A percentile compares a stretch with the other conserved stretches of the same genome.
phyloP scores from a whole-genome alignment of 2,797 vertebrate genomes.

The Acomys russatus region DNA sequence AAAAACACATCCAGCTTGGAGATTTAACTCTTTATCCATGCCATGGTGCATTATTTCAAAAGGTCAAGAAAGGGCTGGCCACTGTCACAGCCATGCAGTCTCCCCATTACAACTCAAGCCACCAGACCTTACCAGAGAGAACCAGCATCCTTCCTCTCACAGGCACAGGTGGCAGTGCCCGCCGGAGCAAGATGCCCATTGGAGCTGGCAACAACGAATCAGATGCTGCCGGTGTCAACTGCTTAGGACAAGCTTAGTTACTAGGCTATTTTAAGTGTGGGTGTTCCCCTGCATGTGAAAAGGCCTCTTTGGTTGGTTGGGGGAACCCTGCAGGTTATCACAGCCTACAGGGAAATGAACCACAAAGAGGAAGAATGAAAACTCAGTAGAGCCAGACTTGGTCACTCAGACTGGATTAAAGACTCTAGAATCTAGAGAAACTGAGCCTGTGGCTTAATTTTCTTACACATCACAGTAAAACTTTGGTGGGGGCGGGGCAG shows the following conservation, averaged over 20 bases:
- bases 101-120: neutral
- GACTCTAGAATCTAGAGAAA: neutral
- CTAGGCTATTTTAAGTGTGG: neutral
- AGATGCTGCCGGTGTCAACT: fast-evolving
- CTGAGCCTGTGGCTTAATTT: neutral
- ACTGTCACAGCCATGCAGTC: neutral
- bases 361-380: too few species aligned
- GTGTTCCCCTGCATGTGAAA: neutral
- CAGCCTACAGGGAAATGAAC: neutral
- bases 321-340: neutral
- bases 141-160: neutral
- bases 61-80: conserved; percentile 25
- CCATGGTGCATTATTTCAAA: conserved; percentile 21
- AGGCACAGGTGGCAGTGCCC: neutral
- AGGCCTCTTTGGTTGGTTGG: neutral
- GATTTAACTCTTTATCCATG: neutral
- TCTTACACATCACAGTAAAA: neutral
- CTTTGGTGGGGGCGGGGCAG: neutral
- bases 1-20: neutral
- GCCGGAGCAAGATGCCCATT: neutral
- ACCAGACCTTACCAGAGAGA: neutral
- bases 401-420: neutral
- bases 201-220: neutral
- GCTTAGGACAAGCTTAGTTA: neutral
- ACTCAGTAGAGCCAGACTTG: neutral